Evolutionary conservation across 2,888 invertebrate genomes (phyloP), one percentile per base, ranked within the genome.

Genomic region (Luperina nickerlii): DNA sequence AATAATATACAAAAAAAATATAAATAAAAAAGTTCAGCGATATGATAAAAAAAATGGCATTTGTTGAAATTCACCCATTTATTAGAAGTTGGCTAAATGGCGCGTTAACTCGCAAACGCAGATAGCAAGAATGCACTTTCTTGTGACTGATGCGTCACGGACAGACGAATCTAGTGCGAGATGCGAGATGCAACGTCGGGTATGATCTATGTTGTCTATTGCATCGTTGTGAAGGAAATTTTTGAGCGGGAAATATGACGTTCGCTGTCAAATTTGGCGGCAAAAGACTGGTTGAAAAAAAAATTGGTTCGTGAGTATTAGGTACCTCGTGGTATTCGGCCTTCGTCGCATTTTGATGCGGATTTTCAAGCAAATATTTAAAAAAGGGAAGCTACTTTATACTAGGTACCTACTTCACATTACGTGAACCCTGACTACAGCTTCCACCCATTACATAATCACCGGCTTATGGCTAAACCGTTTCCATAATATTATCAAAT

Each of bases 81-180:
- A 84, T 70, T 71, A 86, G 73, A 68, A 68, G 80, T 79, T 78
- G 71, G 78, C 80, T 84, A 90, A 89, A 85, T 86, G 86, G 69
- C 84, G 83, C 85, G 87, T 85, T 84, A 85, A 81, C 82, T 81
- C 70, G 75, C 79, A 78, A 83, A 77, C 73, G 78, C 77, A 76
- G 74, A 76, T 85, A 81, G 83, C 88, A 90, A 89, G 94, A 94
- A 94, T 94, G 93, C 94, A 90, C 94, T 94, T 94, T 94, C 94
- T 89, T 92, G 88, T 81, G 83, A 87, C 84, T 87, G 88, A 90
- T 88, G 92, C 93, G 93, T 92, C 91, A 92, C 92, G 93, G 91
- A 91, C 84, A 91, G 88, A 83, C 88, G 86, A 79, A 87, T 89
- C 86, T 83, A 81, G 81, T 73, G 76, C 81, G 76, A 82, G 86